A percentile compares a stretch with the other conserved stretches of the same genome.
These are phyloP conservation scores for Mirza zaza DNA, from an alignment of 2,113 vertebrate species.

Conservation along the genomic window DNA sequence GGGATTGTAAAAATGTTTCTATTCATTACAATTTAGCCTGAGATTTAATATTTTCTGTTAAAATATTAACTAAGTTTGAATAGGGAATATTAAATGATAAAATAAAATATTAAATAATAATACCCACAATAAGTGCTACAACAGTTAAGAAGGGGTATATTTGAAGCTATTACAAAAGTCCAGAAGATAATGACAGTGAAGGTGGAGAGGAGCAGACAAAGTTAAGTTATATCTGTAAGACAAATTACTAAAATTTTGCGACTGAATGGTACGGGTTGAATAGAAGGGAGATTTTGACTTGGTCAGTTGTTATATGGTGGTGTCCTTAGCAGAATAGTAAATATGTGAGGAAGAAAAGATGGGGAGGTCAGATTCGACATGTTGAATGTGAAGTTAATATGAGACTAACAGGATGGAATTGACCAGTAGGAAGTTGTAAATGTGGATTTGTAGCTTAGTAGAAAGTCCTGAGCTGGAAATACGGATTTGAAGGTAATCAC, in stretches of 20 bases:
- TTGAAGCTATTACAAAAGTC: neutral
- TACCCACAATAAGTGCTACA: neutral
- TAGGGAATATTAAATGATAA: neutral
- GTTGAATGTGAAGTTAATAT: neutral
- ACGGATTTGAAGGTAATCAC: neutral
- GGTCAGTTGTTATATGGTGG: neutral
- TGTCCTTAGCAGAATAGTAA: neutral
- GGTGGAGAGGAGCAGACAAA: neutral
- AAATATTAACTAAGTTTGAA: too few species aligned
- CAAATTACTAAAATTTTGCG: neutral
- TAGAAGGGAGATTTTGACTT: neutral
- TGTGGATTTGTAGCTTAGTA: neutral
- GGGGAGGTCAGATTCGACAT: neutral
- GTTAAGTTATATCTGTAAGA: neutral
- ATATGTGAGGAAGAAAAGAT: neutral
- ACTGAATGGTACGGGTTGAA: neutral
- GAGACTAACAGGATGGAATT: neutral
- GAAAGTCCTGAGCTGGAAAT: neutral
- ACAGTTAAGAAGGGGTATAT: neutral
- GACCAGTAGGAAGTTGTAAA: neutral
- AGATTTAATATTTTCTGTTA: neutral
- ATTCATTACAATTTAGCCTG: neutral
- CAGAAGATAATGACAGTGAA: neutral
- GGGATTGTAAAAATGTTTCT: neutral
- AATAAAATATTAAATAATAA: slow-evolving; percentile 17